These are phyloP conservation scores for Furcula furcula DNA, from an alignment of 2,888 invertebrate species.

Conservation along the genomic window DNA sequence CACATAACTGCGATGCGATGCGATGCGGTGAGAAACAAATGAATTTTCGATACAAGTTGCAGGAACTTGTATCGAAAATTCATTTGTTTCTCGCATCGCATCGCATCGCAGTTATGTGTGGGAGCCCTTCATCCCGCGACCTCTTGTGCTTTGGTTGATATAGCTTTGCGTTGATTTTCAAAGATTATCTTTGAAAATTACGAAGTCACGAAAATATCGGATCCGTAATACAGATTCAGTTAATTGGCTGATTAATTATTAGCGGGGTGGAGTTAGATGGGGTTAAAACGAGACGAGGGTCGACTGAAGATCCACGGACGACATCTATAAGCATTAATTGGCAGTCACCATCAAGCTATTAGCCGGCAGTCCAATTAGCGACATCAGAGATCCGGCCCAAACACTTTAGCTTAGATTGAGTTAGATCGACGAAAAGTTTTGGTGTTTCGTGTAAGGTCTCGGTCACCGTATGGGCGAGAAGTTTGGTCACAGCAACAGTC, in stretches of 20 bases:
- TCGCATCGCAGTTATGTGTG: no score
- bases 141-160: no score
- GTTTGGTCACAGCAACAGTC: no score
- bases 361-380: constrained; percentile 63
- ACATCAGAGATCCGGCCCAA: constrained; percentile 43
- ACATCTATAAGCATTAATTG: constrained; percentile 79
- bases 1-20: no score
- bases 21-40: no score
- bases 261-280: constrained; percentile 63
- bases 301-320: constrained; percentile 62
- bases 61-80: no score
- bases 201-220: constrained; percentile 51
- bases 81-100: no score
- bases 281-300: constrained; percentile 76
- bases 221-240: constrained; percentile 46
- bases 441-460: no score
- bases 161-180: no score
- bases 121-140: no score
- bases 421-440: constrained; percentile 27
- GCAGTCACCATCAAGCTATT: constrained; percentile 70
- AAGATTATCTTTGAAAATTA: constrained; percentile 17
- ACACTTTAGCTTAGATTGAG: constrained; percentile 30
- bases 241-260: constrained; percentile 80
- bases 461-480: no score
- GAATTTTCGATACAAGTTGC: no score